These are phyloP conservation scores for Talpa occidentalis DNA, from an alignment of 2,113 vertebrate species.

Conservation along the genomic window DNA sequence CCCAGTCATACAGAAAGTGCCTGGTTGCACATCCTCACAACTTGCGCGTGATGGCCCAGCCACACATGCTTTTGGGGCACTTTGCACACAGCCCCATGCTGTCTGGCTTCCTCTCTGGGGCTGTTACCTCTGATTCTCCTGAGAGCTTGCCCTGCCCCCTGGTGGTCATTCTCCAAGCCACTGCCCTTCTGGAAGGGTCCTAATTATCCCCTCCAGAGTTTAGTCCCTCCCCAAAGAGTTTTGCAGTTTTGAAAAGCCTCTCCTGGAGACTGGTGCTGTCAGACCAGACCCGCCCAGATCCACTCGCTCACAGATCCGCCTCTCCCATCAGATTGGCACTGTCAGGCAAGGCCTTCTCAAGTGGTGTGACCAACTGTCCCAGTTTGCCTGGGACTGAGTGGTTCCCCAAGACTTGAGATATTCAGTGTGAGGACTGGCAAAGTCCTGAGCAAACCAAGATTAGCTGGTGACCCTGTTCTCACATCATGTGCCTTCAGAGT, in stretches of 20 bases:
- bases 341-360: neutral
- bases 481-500: neutral
- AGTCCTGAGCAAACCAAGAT: neutral
- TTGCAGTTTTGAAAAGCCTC: neutral
- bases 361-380: neutral
- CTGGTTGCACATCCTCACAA: neutral
- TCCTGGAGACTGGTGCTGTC: neutral
- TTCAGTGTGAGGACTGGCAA: neutral
- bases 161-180: constrained; percentile 68
- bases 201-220: neutral
- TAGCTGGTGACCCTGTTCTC: neutral
- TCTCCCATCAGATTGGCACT: neutral
- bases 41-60: fast-evolving
- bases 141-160: constrained; percentile 79
- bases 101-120: neutral
- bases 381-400: neutral
- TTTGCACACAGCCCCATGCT: neutral
- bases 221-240: neutral
- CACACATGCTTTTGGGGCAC: neutral
- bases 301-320: neutral
- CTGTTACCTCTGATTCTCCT: constrained; percentile 48
- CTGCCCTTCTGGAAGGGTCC: neutral
- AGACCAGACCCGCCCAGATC: neutral
- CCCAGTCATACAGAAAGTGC: neutral
- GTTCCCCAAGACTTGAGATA: neutral